Conservation (phyloP, 2,888 invertebrate genomes). For the Patella pellucida region DNA sequence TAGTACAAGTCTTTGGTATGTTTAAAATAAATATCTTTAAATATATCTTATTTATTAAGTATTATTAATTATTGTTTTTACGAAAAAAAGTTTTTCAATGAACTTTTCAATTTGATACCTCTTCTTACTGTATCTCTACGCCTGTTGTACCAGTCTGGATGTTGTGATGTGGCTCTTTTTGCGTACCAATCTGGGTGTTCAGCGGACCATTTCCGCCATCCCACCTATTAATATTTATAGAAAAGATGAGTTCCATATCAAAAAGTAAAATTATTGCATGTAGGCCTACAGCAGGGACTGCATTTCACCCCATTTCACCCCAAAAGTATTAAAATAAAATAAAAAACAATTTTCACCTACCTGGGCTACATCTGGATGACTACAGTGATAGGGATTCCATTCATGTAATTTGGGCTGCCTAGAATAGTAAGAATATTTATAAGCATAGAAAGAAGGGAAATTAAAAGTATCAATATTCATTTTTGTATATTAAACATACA, state of each 20-base stretch:
- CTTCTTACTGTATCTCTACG: conserved; percentile 54
- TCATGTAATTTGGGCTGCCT: conserved; percentile 68
- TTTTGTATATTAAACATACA: too few relatives aligned
- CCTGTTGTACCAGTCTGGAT: conserved; percentile 68
- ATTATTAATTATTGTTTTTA: background rate
- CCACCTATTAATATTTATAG: conserved; percentile 45
- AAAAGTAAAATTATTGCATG: conserved; percentile 5
- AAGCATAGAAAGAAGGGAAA: background rate
- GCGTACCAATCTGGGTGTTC: conserved; percentile 68
- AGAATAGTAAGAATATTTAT: conserved; percentile 25
- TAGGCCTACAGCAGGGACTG: too few relatives aligned
- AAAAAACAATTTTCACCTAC: conserved; percentile 42
- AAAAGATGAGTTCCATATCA: background rate
- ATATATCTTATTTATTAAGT: background rate
- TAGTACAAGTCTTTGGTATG: too few relatives aligned
- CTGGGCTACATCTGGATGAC: conserved; percentile 66
- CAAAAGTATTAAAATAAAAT: background rate
- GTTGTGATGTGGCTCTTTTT: conserved; percentile 53
- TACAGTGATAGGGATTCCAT: conserved; percentile 65
- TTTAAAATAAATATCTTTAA: background rate
- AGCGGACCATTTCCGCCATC: conserved; percentile 67
- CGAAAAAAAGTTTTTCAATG: background rate
- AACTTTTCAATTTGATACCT: conserved; percentile 38
- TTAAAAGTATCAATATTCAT: background rate
- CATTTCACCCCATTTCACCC: background rate